Evolutionary conservation across 2,113 vertebrate species (phyloP), one percentile per base, ranked within the genome.

Genomic region (Lucifuga dentata): DNA sequence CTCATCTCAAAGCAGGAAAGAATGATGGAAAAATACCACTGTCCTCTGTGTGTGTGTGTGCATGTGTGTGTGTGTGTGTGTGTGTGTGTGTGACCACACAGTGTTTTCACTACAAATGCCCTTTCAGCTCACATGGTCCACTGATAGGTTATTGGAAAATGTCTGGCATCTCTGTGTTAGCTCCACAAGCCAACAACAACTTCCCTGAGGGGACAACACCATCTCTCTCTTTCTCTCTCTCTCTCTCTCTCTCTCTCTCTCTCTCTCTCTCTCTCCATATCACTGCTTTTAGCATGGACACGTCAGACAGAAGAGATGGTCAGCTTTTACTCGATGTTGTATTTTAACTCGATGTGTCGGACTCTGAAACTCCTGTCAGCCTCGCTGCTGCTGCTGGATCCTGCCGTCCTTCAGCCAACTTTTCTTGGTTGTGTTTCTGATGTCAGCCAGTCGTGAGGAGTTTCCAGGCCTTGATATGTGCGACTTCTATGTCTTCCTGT

Each of bases 31-130:
- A 87, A 83, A 60, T 84, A 85, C 84, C 80, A 78, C 81, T 6
- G 66, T 61, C 29, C 75, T 43, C 68, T 35, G 59, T 68, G 84
- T 58, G 68, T 52, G 21, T 9, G 59, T 76, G 59, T 64, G 49
- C 61, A 65, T 61, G 50, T 64, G 53, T 52, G 76, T 65, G 51
- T 36, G n/a, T 45, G 15, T 35, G 8, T 26, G 11, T 33, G 49
- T 15, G 50, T 19, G 38, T 56, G 20, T 58, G 40, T 72, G 68
- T 65, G 84, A 83, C 60, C 73, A 82, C 86, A 89, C 87, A 86
- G 63, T 89, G 90, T 91, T 91, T 91, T 80, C 73, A 85, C 80
- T 89, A 75, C 78, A 76, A 72, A 84, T 76, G 72, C 83, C 78
- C 80, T 68, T 13, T 59, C 70, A 71, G 74, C 69, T 73, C 82